Evolutionary conservation across 2,113 vertebrate genomes (phyloP).

Genomic region (Strix aluco): DNA sequence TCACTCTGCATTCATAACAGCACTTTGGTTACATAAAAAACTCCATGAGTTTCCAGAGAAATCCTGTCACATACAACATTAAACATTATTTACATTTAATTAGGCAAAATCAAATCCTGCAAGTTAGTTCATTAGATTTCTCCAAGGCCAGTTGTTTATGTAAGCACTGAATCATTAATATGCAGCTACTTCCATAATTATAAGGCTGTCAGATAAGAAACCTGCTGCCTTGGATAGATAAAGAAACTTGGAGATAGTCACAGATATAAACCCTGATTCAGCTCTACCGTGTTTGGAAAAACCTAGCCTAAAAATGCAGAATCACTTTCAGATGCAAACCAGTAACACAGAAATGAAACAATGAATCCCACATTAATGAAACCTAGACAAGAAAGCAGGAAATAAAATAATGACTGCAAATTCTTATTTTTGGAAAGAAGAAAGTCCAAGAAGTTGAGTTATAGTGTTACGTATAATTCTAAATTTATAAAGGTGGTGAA

Average conservation of each 20-base stretch:
- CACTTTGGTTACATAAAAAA: constrained; percentile 46
- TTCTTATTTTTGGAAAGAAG: neutral
- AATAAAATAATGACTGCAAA: neutral
- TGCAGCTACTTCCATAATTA: constrained; percentile 74
- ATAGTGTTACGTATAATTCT: neutral
- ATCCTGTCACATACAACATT: constrained; percentile 70
- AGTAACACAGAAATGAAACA: neutral
- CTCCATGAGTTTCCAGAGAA: constrained; percentile 53
- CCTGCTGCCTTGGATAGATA: constrained; percentile 74
- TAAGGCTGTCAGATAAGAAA: constrained; percentile 76
- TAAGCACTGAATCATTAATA: constrained; percentile 76
- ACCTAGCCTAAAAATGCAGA: constrained; percentile 35
- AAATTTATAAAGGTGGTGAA: neutral
- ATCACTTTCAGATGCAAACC: constrained; percentile 30
- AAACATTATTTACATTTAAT: constrained; percentile 82
- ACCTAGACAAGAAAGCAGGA: neutral
- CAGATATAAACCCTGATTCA: constrained; percentile 67
- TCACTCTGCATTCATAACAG: constrained; percentile 40
- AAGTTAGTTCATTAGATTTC: constrained; percentile 75
- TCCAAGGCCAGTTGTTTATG: constrained; percentile 79
- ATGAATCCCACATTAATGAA: neutral
- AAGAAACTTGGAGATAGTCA: constrained; percentile 69
- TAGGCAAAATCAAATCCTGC: constrained; percentile 75
- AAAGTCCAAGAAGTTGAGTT: neutral
- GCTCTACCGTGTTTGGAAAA: constrained; percentile 13